Evolutionary conservation across 2,797 vertebrate species (phyloP), one percentile per base, ranked within the genome.

Genomic region (Ceryle rudis): DNA sequence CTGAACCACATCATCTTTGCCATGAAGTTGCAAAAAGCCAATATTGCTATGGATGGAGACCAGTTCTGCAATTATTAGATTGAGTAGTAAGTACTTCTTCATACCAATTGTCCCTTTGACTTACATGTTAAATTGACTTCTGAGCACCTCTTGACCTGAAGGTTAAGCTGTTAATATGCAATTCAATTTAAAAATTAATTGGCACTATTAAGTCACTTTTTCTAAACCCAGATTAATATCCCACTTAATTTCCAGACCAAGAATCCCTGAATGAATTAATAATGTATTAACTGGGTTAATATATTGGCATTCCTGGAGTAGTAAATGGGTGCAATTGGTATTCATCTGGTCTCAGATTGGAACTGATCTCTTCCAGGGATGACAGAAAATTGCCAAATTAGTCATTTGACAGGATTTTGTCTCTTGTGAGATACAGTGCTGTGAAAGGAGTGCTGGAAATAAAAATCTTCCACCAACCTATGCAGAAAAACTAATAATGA

Each of bases 111-210:
- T 90, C 70, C 60, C 64, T 54, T 84, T 94, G 93, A 93, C 88
- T 94, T 84, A 55, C 37, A 46, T 64, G 83, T 90, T 88, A 94
- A 90, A 84, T 92, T 94, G 94, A 80, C 77, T 82, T 84, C 64
- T 90, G 70, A 94, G 71, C 62, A 89, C 62, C 93, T 86, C 80
- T 90, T 96, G 91, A 95, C 93, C 85, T 90, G 73, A 84, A 73
- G 73, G 91, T 94, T 92, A 73, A 94, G 51, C 23, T 86, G 47
- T 77, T 89, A 86, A 85, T 93, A 52, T 31, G 60, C 66, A 81
- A 77, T 95, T 86, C 73, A 66, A 71, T 92, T 93, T 90, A 86
- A 93, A 95, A 97, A 82, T 93, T 96, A 93, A 97, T 94, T 91
- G 55, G 31, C 55, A 84, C 51, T 75, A 62, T 93, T 94, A 96